A percentile compares a stretch with the other conserved stretches of the same genome.
phyloP scores from a whole-genome alignment of 2,888 invertebrate species.

The Nysson spinosus region DNA sequence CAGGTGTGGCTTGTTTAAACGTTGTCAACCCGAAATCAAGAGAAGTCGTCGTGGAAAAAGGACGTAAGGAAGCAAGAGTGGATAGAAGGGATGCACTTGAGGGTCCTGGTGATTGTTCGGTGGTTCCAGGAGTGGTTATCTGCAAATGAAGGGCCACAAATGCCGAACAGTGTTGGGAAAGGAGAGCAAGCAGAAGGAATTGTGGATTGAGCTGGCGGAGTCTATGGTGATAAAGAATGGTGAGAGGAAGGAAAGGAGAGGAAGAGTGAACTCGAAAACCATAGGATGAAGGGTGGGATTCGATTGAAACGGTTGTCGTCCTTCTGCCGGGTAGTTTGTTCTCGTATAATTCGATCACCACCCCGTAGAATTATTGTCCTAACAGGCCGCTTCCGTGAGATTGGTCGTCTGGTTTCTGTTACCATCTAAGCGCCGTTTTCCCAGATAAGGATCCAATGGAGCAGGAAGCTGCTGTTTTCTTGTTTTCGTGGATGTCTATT shows the following conservation, averaged over 20 bases:
- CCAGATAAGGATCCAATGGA: conserved; percentile 34
- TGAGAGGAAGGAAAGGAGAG: neutral
- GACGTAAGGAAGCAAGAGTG: conserved; percentile 42
- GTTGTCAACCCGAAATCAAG: conserved; percentile 40
- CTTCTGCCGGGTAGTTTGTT: conserved; percentile 45
- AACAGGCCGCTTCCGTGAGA: conserved; percentile 31
- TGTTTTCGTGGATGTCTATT: conserved; percentile 20
- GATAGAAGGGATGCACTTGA: conserved; percentile 52
- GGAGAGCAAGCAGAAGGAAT: conserved; percentile 38
- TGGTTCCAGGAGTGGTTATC: conserved; percentile 67
- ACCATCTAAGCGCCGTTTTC: neutral
- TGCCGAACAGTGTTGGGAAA: conserved; percentile 60
- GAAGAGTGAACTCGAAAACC: neutral
- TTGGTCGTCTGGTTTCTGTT: conserved; percentile 20
- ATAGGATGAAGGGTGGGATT: conserved; percentile 3
- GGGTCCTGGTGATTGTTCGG: conserved; percentile 64
- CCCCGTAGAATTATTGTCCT: conserved; percentile 49
- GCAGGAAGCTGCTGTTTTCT: conserved; percentile 22
- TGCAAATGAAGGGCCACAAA: conserved; percentile 68
- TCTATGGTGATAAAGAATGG: conserved; percentile 38
- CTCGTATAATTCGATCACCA: conserved; percentile 55
- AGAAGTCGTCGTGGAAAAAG: conserved; percentile 5
- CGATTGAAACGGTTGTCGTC: conserved; percentile 32
- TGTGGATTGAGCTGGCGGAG: conserved; percentile 29
- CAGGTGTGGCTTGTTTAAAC: conserved; percentile 46